Percentiles rank a stretch among this genome's conserved stretches.
Conservation (phyloP, 2,888 invertebrate species). For the Lamellibrachia columna region DNA sequence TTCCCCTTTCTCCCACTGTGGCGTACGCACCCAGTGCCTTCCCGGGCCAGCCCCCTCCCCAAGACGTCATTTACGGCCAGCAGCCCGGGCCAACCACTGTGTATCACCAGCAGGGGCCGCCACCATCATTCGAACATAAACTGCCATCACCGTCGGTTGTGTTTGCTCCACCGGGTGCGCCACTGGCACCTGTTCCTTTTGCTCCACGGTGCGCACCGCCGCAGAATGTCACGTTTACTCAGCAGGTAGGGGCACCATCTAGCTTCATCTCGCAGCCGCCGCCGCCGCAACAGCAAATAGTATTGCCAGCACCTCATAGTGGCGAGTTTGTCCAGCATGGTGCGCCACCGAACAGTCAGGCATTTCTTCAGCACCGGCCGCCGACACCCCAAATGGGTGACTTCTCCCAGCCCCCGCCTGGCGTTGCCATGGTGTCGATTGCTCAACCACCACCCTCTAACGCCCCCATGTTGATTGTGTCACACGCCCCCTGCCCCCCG, state of each 20-base stretch:
- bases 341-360: not conserved
- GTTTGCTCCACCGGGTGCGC: not conserved
- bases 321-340: not conserved
- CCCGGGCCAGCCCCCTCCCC: not conserved
- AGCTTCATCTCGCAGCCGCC: not conserved
- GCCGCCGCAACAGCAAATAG: not conserved
- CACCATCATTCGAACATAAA: slow-evolving; percentile 1
- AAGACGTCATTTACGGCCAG: not conserved
- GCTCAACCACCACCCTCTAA: not conserved
- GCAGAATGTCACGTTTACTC: not conserved
- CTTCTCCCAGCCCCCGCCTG: not conserved
- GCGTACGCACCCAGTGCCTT: slow-evolving; percentile 22
- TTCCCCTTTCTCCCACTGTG: slow-evolving; percentile 8
- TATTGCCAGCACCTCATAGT: not conserved
- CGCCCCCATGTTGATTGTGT: not conserved
- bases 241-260: not conserved
- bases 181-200: not conserved
- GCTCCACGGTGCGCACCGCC: not conserved
- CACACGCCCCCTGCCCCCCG: not conserved
- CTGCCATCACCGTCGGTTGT: not conserved
- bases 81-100: not conserved
- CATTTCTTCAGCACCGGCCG: not conserved
- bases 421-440: not conserved
- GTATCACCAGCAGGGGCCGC: not conserved
- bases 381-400: not conserved